Evolutionary conservation across 2,113 vertebrate genomes (phyloP).

Genomic region (Uria lomvia): DNA sequence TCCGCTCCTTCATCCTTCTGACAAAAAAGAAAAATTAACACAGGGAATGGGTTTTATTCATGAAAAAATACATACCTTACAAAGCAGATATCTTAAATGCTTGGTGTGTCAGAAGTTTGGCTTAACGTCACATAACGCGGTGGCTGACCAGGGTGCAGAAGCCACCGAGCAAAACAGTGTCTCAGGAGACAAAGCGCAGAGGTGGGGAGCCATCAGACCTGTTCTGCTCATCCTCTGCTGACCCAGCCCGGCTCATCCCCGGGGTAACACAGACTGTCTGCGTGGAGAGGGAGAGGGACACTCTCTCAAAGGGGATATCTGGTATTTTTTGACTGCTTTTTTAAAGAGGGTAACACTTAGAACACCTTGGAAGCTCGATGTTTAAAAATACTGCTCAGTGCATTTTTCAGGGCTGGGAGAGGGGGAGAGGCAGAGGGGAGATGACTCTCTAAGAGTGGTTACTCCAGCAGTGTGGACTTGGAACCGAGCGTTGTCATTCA

Average conservation of each 20-base stretch:
- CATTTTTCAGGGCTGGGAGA: not conserved
- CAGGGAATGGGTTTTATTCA: not conserved
- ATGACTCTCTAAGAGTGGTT: not conserved
- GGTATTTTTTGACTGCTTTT: not conserved
- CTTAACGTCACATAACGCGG: accelerated
- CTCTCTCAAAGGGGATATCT: not conserved
- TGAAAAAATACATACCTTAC: not conserved
- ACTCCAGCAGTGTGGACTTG: not conserved
- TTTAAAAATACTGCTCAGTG: not conserved
- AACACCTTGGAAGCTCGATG: not conserved
- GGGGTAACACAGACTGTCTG: not conserved
- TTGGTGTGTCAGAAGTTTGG: not conserved
- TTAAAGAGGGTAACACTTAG: not conserved
- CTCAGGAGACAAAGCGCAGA: not conserved
- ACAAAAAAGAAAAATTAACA: not conserved
- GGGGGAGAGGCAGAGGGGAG: not conserved
- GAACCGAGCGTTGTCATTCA: accelerated
- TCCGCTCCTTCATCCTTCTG: not conserved
- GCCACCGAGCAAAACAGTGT: not conserved
- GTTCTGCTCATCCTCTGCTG: not conserved
- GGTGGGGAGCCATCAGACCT: not conserved
- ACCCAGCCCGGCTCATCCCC: not conserved
- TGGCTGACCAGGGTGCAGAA: not conserved
- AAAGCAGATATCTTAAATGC: not conserved
- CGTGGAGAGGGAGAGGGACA: accelerated